Evolutionary conservation across 2,113 vertebrate species (phyloP).

Genomic region (Mionectes macconnelli): DNA sequence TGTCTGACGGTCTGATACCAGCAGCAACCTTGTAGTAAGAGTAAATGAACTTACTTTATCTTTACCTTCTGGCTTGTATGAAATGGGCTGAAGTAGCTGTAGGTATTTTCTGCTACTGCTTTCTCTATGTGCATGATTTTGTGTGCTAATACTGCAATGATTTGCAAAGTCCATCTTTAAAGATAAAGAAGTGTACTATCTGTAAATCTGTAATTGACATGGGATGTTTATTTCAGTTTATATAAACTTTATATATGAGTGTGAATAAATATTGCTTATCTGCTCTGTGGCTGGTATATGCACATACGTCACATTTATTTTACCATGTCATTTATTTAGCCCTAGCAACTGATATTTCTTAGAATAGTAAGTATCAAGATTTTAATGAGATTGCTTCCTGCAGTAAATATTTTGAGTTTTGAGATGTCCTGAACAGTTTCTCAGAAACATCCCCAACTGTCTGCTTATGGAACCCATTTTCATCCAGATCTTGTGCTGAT

Average conservation of each 20-base stretch:
- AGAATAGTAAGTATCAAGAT: neutral
- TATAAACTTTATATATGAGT: neutral
- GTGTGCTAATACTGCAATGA: neutral
- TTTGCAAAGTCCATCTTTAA: neutral
- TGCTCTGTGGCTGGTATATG: neutral
- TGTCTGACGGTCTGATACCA: neutral
- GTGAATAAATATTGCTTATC: constrained; percentile 22
- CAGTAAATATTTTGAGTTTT: neutral
- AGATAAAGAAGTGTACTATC: neutral
- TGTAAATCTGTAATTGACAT: constrained; percentile 2
- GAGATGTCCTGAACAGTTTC: neutral
- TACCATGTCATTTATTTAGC: neutral
- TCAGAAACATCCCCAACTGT: neutral
- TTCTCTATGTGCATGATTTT: neutral
- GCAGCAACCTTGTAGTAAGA: neutral
- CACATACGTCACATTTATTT: neutral
- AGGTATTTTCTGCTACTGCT: neutral
- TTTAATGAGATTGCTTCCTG: neutral
- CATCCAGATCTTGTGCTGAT: neutral
- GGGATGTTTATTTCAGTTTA: neutral
- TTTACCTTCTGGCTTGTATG: neutral
- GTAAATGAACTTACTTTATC: neutral
- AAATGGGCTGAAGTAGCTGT: neutral
- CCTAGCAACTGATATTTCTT: neutral
- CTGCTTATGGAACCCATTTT: neutral